Evolutionary conservation across 35 echinoderm and acorn worm species (phyloP).

Genomic region (Ptychodera flava): DNA sequence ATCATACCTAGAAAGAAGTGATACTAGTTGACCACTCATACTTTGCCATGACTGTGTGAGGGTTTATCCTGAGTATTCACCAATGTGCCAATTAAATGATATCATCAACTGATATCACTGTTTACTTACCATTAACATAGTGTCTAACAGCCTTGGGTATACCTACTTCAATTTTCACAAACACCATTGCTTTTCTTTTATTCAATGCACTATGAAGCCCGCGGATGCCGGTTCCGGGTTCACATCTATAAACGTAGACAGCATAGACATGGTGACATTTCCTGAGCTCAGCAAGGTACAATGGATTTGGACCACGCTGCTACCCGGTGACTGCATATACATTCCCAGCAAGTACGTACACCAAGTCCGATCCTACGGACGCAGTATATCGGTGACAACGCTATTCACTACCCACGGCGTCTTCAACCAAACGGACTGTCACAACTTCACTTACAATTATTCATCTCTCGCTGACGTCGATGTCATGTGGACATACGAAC

Average conservation of each 20-base stretch:
- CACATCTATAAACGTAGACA: constrained; percentile 76
- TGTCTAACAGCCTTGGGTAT: no score
- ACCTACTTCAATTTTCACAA: no score
- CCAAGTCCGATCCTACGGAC: constrained; percentile 84
- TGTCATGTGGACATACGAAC: constrained; percentile 94
- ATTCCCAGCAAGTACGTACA: constrained; percentile 81
- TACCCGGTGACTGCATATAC: constrained; percentile 89
- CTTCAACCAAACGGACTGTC: constrained; percentile 69
- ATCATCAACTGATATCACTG: no score
- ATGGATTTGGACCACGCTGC: constrained; percentile 75
- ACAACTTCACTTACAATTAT: constrained; percentile 23
- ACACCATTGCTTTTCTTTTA: neutral
- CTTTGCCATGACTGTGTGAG: no score
- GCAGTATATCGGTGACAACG: constrained; percentile 74
- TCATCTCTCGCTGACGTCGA: constrained; percentile 62
- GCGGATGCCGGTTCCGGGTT: constrained; percentile 48
- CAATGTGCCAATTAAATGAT: no score
- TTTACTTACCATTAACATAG: no score
- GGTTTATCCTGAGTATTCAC: no score
- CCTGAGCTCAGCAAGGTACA: constrained; percentile 64
- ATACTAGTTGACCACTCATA: no score
- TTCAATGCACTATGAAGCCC: no score
- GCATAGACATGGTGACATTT: constrained; percentile 83
- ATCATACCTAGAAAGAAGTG: no score
- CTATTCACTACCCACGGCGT: constrained; percentile 62